phyloP scores from a whole-genome alignment of 2,888 invertebrate genomes.

The Watsonalla cultraria region DNA sequence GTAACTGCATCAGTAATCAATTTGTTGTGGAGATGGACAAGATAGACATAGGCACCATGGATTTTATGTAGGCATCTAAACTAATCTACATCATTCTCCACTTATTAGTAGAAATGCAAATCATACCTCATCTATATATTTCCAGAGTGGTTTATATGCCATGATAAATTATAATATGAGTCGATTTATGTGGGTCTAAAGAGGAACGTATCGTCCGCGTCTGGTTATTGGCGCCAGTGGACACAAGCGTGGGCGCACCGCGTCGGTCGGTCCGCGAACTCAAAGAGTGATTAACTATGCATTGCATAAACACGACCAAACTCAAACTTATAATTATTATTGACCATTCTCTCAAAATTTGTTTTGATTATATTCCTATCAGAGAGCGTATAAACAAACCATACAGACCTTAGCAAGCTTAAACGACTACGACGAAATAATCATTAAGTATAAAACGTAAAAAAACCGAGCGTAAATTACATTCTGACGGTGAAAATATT shows the following conservation, averaged over 20 bases:
- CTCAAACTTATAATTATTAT: slow-evolving; percentile 45
- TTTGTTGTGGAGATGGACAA: too few species aligned
- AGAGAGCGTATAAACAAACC: not conserved
- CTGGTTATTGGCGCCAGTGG: slow-evolving; percentile 42
- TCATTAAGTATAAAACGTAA: too few species aligned
- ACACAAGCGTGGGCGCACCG: slow-evolving; percentile 52
- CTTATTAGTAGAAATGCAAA: too few species aligned
- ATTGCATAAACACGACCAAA: slow-evolving; percentile 42
- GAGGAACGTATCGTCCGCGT: slow-evolving; percentile 19
- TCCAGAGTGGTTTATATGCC: not conserved
- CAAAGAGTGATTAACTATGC: slow-evolving; percentile 53
- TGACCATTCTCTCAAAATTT: slow-evolving; percentile 13
- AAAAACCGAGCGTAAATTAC: too few species aligned
- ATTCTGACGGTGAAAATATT: too few species aligned
- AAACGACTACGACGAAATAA: too few species aligned
- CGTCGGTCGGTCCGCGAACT: slow-evolving; percentile 32
- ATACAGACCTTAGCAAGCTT: not conserved
- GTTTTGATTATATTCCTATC: not conserved
- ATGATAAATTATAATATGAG: not conserved
- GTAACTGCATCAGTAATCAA: too few species aligned
- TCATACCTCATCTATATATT: not conserved
- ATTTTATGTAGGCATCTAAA: not conserved
- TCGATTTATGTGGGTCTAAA: not conserved
- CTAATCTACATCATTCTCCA: not conserved
- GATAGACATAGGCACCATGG: too few species aligned